Evolutionary conservation across 92 coral and sea anemone species (phyloP).

Genomic region (Desmophyllum pertusum): DNA sequence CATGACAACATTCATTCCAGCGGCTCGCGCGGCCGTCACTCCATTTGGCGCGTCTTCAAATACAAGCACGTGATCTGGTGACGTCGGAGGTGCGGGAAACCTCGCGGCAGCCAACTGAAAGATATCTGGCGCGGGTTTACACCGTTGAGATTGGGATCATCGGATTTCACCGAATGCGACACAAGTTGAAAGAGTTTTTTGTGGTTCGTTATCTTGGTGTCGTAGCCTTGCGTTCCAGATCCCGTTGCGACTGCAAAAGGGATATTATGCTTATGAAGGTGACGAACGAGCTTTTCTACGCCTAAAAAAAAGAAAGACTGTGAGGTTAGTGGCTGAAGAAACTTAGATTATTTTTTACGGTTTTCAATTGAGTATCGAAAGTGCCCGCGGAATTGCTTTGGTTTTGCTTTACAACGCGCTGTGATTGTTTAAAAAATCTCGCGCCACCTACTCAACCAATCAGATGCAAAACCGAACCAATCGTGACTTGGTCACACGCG

Average conservation of each 20-base stretch:
- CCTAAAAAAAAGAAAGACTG: conserved; percentile 50
- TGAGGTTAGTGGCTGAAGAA: background rate
- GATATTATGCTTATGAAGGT: conserved; percentile 75
- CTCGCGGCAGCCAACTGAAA: conserved; percentile 84
- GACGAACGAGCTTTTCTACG: conserved; percentile 73
- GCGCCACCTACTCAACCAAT: too few species aligned
- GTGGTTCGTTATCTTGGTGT: conserved; percentile 73
- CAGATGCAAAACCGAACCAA: too few species aligned
- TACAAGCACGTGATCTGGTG: conserved; percentile 84
- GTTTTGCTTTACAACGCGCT: too few species aligned
- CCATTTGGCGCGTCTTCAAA: conserved; percentile 99
- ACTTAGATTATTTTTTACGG: too few species aligned
- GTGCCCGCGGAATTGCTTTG: too few species aligned
- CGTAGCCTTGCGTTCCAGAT: conserved; percentile 66
- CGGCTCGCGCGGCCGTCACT: conserved; percentile 87
- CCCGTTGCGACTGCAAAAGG: conserved; percentile 98
- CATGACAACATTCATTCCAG: conserved; percentile 96
- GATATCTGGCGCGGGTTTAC: conserved; percentile 95
- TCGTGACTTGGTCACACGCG: too few species aligned
- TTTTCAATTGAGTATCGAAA: too few species aligned
- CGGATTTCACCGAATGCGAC: conserved; percentile 84
- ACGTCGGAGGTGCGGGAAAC: conserved; percentile 67
- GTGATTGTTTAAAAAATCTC: too few species aligned
- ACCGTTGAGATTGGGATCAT: conserved; percentile 86
- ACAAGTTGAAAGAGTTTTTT: conserved; percentile 61